phyloP scores from a whole-genome alignment of 2,888 invertebrate genomes.

The Callinectes sapidus region DNA sequence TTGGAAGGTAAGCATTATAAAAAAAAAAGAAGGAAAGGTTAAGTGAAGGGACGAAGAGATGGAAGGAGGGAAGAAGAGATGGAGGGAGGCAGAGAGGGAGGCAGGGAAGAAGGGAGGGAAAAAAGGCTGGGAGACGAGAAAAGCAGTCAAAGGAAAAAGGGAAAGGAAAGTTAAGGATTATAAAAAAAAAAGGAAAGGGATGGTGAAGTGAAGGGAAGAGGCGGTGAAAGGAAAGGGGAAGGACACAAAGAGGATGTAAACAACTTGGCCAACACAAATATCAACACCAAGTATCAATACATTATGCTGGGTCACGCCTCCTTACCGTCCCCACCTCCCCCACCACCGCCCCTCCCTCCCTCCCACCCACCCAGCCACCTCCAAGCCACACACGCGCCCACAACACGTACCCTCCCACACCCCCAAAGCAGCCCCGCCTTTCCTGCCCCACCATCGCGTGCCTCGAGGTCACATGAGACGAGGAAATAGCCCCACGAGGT shows the following conservation, averaged over 20 bases:
- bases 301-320: slow-evolving; percentile 15
- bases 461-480: not conserved
- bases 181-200: not conserved
- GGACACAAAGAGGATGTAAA: slow-evolving; percentile 26
- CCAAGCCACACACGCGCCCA: not conserved
- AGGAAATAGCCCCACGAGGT: not conserved
- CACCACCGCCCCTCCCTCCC: not conserved
- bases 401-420: not conserved
- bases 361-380: not conserved
- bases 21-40: too few species aligned
- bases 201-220: not conserved
- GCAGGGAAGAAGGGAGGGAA: too few species aligned
- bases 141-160: not conserved
- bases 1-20: too few species aligned
- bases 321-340: not conserved
- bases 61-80: too few species aligned
- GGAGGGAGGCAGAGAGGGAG: too few species aligned
- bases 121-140: not conserved
- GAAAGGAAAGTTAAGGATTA: not conserved
- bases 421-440: not conserved
- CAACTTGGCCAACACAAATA: slow-evolving; percentile 10
- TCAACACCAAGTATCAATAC: not conserved
- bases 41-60: too few species aligned
- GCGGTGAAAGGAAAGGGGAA: not conserved
- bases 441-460: not conserved